Base-by-base conservation (phyloP, 2,888 invertebrate genomes). In the Syrphus vitripennis region DNA sequence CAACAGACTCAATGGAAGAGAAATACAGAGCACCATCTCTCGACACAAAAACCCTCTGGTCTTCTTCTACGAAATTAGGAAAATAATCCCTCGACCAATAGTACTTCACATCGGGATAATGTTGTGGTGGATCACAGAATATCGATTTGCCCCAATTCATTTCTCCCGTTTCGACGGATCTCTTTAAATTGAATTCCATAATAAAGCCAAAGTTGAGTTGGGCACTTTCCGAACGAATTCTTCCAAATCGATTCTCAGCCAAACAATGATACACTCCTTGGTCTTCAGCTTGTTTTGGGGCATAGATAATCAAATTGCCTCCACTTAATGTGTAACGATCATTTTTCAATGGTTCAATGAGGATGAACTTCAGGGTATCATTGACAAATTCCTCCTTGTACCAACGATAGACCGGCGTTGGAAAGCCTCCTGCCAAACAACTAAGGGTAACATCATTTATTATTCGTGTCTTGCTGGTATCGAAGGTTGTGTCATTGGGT, bases 121-220 rank as follows among this genome's bases (percentile, higher is more conserved):
- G 97, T 88, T 97, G 97, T 0, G 98, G 98, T 14, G 98, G 97
- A 93, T 98, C 98, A 93, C 98, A 98, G 88, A 95, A 96, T 88
- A 98, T 95, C 0, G 97, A 96, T 93, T 98, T 98, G 40, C 98
- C 98, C 98, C 98, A 98, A 92, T 98, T 97, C 91, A 97, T 96
- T 89, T 97, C 96, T 7, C 97, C 98, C 86, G 94, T 94, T 92
- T 98, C 98, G 53, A 95, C 93, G 0, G 97, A 95, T 77, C 98
- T 94, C 90, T 97, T 97, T 87, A 97, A 94, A 92, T 97, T 98
- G 89, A 98, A 98, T 92, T 98, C 97, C 90, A 96, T 94, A 87
- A 98, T 97, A 90, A 94, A 96, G 34, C 98, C 98, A 93, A 98
- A 98, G 55, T 97, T 96, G 4, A 99, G 93, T 65, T 96, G 94